Percentiles rank a stretch among this genome's conserved stretches.
Evolutionary conservation across 2,113 vertebrate species (phyloP).

Genomic region (Peromyscus californicus): DNA sequence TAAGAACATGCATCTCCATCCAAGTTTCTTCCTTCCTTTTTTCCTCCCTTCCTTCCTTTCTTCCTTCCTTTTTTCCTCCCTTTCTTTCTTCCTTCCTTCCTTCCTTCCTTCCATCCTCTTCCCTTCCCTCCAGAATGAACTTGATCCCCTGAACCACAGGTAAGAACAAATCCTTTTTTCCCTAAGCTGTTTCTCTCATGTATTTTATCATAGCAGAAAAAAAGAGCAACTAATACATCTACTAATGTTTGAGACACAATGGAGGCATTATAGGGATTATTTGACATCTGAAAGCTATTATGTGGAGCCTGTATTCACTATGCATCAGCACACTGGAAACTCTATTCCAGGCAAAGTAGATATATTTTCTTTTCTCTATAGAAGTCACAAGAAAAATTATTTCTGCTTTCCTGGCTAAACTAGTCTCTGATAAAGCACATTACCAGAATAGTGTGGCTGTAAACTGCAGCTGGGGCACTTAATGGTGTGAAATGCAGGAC

Average conservation of each 20-base stretch:
- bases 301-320: neutral
- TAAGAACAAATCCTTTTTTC: neutral
- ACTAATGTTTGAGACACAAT: neutral
- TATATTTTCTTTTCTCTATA: neutral
- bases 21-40: neutral
- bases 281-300: constrained; percentile 34
- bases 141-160: neutral
- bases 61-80: no score
- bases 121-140: neutral
- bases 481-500: neutral
- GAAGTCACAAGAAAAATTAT: constrained; percentile 8
- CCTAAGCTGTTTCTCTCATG: neutral
- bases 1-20: no score
- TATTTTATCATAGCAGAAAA: neutral
- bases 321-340: neutral
- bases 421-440: neutral
- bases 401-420: neutral
- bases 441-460: neutral
- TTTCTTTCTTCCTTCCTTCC: neutral
- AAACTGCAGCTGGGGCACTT: neutral
- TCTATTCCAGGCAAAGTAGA: neutral
- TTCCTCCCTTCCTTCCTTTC: neutral
- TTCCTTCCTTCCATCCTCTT: no score
- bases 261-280: neutral
- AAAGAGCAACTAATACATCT: neutral